Conservation (phyloP, 2,888 invertebrate genomes). For the Drosophila lacicola region DNA sequence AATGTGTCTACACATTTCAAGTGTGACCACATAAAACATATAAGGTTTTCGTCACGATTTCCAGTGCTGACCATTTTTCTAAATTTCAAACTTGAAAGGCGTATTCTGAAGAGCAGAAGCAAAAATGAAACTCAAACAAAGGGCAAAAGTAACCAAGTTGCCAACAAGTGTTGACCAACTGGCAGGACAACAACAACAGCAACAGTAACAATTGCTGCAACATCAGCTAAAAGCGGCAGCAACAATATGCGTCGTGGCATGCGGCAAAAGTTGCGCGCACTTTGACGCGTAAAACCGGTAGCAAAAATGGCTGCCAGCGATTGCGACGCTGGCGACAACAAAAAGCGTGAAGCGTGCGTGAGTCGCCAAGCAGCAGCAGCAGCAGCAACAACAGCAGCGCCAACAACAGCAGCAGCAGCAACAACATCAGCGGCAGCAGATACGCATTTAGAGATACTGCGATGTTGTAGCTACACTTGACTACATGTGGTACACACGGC, state of each 20-base stretch:
- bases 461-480: slow-evolving; percentile 70
- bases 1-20: not conserved
- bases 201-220: slow-evolving; percentile 26
- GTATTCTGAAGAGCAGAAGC: slow-evolving; percentile 1
- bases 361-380: slow-evolving; percentile 29
- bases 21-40: not conserved
- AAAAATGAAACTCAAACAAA: slow-evolving; percentile 31
- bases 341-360: slow-evolving; percentile 67
- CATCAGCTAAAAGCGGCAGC: slow-evolving; percentile 37
- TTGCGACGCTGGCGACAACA: slow-evolving; percentile 27
- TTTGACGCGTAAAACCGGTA: slow-evolving; percentile 80
- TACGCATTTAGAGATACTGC: slow-evolving; percentile 61
- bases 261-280: slow-evolving; percentile 76
- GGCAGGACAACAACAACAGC: slow-evolving; percentile 29
- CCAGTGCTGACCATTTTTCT: not conserved
- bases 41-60: not conserved
- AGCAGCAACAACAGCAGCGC: slow-evolving; percentile 9
- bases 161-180: slow-evolving; percentile 37
- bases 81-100: not conserved
- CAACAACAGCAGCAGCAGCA: slow-evolving; percentile 30
- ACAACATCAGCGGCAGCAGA: slow-evolving; percentile 36
- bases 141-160: slow-evolving; percentile 22
- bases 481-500: slow-evolving; percentile 53
- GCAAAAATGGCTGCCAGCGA: slow-evolving; percentile 69
- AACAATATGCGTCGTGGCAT: slow-evolving; percentile 62